Percentiles rank a stretch among this genome's conserved stretches.
These are phyloP conservation scores for Colletes latitarsis DNA, from an alignment of 1,140 invertebrate genomes.

Conservation along the genomic window DNA sequence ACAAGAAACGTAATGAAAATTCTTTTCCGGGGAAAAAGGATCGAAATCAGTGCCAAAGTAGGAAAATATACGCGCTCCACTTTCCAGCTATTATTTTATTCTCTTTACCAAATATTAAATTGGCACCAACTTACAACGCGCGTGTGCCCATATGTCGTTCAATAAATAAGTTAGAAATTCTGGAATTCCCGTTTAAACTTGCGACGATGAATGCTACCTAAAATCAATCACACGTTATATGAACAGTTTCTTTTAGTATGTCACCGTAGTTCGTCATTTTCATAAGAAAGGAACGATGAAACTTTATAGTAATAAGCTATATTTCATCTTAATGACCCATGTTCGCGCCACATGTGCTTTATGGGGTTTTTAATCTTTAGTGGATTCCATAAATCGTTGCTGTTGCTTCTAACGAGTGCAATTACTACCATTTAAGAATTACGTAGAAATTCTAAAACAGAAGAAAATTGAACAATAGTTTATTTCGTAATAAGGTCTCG, in stretches of 20 bases:
- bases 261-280: background rate
- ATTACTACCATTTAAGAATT: background rate
- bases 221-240: background rate
- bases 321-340: slow-evolving; percentile 29
- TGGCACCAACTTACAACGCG: no score
- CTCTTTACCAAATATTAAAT: no score
- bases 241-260: background rate
- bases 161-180: no score
- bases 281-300: background rate
- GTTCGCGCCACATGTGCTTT: background rate
- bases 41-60: no score
- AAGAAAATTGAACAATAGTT: background rate
- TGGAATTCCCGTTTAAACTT: no score
- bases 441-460: background rate
- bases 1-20: no score
- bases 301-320: slow-evolving; percentile 2
- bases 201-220: no score
- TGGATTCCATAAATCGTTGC: background rate
- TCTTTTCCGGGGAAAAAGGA: no score
- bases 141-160: no score
- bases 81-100: no score
- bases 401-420: background rate
- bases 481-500: background rate
- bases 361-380: background rate
- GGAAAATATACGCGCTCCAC: no score